Evolutionary conservation across 2,113 vertebrate genomes (phyloP), one percentile per base, ranked within the genome.

Genomic region (Nestor notabilis): DNA sequence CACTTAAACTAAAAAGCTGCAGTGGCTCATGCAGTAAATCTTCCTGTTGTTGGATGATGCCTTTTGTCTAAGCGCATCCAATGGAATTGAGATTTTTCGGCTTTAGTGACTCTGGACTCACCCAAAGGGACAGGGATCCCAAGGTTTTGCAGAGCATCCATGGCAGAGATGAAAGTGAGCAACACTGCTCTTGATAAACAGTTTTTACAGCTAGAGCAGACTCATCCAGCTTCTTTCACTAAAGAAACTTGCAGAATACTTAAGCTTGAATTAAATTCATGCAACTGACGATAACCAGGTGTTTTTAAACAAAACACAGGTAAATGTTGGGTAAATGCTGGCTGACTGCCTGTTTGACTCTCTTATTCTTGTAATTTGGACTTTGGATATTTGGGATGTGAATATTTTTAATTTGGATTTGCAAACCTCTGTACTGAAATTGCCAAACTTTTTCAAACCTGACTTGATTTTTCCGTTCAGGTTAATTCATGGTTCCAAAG

Each of bases 401-500:
- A 13, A 35, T 35, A n/a, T 58, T 33, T 44, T 50, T 1, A 46
- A 74, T 80, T 53, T 75, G 14, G 11, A 35, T 87, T 61, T 16
- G 3, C 17, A n/a, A 70, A 85, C 41, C 27, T 43, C 16, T 20
- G 31, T 64, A n/a, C 41, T 0, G 0, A 76, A 66, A 29, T 11
- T 8, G 8, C 52, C 39, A 24, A 61, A 68, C 2, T 13, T 56
- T 58, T 70, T 55, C 7, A 35, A 60, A 81, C 13, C 20, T 9
- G 9, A 47, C 16, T 16, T 43, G 21, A 25, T 19, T 39, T 24
- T 28, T 28, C n/a, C 37, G 2, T 21, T 63, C 43, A 9, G 3
- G 7, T 53, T 33, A n/a, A 31, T 72, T 77, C 29, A 25, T 4
- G 1, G 6, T 12, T 63, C 19, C 33, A 43, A 33, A 72, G 39